Conservation (phyloP, 2,113 vertebrate species). For the Bufo bufo region DNA sequence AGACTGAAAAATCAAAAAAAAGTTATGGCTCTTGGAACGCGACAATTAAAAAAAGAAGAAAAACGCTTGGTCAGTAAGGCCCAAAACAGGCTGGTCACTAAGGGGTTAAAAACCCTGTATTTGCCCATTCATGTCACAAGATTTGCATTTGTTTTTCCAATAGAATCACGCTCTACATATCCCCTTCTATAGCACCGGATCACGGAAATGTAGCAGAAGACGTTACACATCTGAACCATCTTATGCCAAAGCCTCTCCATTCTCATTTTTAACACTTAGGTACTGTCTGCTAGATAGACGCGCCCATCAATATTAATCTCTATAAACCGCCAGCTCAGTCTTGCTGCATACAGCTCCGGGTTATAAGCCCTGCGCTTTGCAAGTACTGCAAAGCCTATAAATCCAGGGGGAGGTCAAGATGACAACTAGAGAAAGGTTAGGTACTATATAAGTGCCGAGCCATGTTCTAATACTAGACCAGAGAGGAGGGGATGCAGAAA, state of each 20-base stretch:
- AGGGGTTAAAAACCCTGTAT: too few relatives aligned
- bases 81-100: too few relatives aligned
- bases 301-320: conserved; percentile 18
- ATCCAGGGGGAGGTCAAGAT: neutral
- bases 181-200: too few relatives aligned
- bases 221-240: neutral
- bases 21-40: too few relatives aligned
- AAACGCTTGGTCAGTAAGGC: too few relatives aligned
- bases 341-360: neutral
- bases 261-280: neutral
- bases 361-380: neutral
- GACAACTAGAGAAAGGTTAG: neutral
- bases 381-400: conserved; percentile 25
- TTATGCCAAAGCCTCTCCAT: neutral
- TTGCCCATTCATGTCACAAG: too few relatives aligned
- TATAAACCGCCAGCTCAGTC: neutral
- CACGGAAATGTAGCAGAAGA: neutral
- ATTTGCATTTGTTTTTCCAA: too few relatives aligned
- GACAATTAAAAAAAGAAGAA: too few relatives aligned
- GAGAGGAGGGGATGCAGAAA: neutral
- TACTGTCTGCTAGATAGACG: neutral
- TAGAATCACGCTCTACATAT: too few relatives aligned
- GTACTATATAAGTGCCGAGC: neutral
- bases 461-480: neutral
- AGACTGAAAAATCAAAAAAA: too few relatives aligned